phyloP scores from a whole-genome alignment of 2,113 vertebrate genomes.

The Halichoeres trimaculatus region DNA sequence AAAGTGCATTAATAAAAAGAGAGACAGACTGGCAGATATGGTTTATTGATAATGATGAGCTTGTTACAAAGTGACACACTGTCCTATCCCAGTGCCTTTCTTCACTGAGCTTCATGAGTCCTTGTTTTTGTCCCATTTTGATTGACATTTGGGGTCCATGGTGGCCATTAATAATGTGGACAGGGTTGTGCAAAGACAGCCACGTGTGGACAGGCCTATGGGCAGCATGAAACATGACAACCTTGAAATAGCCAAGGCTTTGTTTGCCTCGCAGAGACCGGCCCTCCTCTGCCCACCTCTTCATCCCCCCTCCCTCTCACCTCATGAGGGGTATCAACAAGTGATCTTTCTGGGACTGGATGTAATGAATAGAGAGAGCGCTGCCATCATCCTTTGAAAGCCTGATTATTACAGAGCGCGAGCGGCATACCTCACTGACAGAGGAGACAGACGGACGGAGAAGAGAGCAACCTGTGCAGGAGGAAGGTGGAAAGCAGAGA shows the following conservation, averaged over 20 bases:
- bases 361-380: constrained; percentile 36
- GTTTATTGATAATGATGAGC: constrained; percentile 26
- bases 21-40: background rate
- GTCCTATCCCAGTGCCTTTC: background rate
- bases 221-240: constrained; percentile 66
- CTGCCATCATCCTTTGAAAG: constrained; percentile 47
- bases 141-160: constrained; percentile 46
- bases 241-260: constrained; percentile 66
- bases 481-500: constrained; percentile 4
- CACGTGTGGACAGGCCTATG: constrained; percentile 42
- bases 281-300: background rate
- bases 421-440: constrained; percentile 48
- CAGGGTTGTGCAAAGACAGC: constrained; percentile 55
- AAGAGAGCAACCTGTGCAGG: constrained; percentile 1
- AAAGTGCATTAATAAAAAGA: background rate
- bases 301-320: constrained; percentile 21
- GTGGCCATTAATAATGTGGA: constrained; percentile 58
- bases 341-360: constrained; percentile 56
- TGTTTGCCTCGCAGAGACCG: constrained; percentile 45
- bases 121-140: constrained; percentile 21
- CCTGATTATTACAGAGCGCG: constrained; percentile 57
- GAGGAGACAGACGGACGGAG: constrained; percentile 32
- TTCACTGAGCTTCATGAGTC: constrained; percentile 21
- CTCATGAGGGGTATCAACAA: constrained; percentile 48
- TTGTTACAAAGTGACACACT: background rate